A percentile compares a stretch with the other conserved stretches of the same genome.
Conservation (phyloP, 2,888 invertebrate genomes). For the Phanerotoma sp. region DNA sequence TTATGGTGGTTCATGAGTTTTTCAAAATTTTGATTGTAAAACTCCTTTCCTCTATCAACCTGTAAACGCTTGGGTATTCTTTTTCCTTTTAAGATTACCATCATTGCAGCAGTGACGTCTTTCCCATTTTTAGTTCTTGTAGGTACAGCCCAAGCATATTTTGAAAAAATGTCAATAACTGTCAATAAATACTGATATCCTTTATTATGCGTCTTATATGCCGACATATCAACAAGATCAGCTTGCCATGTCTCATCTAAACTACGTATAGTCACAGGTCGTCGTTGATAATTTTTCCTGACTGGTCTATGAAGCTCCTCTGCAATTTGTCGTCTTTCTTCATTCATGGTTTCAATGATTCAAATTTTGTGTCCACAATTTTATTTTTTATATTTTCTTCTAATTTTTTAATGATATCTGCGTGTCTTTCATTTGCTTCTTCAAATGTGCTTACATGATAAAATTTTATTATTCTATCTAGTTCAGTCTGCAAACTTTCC, state of each 20-base stretch:
- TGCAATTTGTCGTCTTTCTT: conserved; percentile 22
- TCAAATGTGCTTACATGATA: no score
- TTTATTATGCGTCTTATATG: conserved; percentile 44
- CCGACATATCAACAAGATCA: conserved; percentile 51
- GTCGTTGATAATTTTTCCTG: conserved; percentile 44
- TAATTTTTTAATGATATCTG: no score
- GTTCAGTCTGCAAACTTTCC: conserved; percentile 46
- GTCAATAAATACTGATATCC: conserved; percentile 47
- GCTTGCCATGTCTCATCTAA: conserved; percentile 56
- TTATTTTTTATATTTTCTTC: no score
- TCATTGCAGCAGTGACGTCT: conserved; percentile 35
- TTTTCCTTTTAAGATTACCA: conserved; percentile 6
- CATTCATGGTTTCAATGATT: not conserved
- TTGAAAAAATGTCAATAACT: no score
- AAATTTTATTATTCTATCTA: conserved; percentile 47
- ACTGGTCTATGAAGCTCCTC: conserved; percentile 51
- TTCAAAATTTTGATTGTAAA: conserved; percentile 33
- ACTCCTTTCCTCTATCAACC: conserved; percentile 35
- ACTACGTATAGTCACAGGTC: conserved; percentile 47
- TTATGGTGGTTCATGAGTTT: conserved; percentile 19
- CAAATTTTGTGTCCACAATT: no score
- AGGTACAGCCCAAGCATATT: no score
- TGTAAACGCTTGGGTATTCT: conserved; percentile 33
- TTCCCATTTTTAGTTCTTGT: conserved; percentile 45
- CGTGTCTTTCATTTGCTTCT: no score